phyloP scores from a whole-genome alignment of 2,797 vertebrate genomes.

The Falco novaeseelandiae region DNA sequence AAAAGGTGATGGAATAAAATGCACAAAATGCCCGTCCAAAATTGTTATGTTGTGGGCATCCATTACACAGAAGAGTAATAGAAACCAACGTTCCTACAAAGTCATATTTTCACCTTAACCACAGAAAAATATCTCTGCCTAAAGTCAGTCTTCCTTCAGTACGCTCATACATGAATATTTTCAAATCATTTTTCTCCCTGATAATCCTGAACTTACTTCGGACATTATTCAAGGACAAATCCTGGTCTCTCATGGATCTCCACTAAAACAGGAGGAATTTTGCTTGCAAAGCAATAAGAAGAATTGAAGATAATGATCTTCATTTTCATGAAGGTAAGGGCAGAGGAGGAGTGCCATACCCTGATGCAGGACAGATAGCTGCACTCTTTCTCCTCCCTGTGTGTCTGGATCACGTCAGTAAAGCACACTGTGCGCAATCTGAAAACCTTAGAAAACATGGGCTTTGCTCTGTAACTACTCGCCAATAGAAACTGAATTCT shows the following conservation, averaged over 20 bases:
- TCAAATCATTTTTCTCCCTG: not conserved
- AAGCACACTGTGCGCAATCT: fast-evolving
- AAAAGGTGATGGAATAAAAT: not conserved
- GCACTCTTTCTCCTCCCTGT: not conserved
- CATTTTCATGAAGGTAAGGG: not conserved
- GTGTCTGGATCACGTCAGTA: not conserved
- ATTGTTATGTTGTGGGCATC: not conserved
- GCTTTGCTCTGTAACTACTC: not conserved
- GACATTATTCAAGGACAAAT: not conserved
- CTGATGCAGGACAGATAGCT: not conserved
- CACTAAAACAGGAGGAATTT: not conserved
- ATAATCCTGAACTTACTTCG: not conserved
- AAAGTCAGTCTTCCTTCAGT: not conserved
- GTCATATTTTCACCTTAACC: not conserved
- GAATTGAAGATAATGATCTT: not conserved
- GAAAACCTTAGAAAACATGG: not conserved
- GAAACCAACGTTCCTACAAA: not conserved
- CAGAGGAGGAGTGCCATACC: not conserved
- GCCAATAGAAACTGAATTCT: not conserved
- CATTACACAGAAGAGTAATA: not conserved
- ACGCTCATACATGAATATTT: not conserved
- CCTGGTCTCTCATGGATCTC: not conserved
- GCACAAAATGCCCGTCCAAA: not conserved
- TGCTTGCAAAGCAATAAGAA: not conserved
- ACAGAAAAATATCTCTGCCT: not conserved